Evolutionary conservation across 2,797 vertebrate species (phyloP), one percentile per base, ranked within the genome.

Genomic region (Chelon labrosus): DNA sequence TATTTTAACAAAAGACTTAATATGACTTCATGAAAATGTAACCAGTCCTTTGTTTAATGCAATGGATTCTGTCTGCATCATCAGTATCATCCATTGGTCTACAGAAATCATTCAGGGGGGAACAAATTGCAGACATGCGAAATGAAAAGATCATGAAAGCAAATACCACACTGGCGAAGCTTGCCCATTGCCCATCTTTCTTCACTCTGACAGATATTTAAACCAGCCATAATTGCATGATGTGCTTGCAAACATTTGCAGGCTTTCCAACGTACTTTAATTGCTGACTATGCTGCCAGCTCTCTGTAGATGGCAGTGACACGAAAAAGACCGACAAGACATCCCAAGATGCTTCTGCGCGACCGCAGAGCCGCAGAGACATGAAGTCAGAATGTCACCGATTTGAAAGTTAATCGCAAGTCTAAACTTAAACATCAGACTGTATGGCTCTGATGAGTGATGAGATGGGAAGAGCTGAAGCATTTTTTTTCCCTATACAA

Each of bases 141-240:
- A 82, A 69, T 78, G 47, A 83, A 82, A 75, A 54, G 31, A 73
- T 72, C 58, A 76, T 79, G 57, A 62, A 78, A 70, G 61, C 13
- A 55, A 81, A 80, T 84, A 62, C 65, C 65, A 66, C 79, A 75
- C 63, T 70, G 77, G 82, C 69, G 79, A 25, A 12, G 22, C 25
- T 64, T 78, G 70, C 88, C 38, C 47, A 47, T 47, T 60, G 66
- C 75, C 79, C 83, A 87, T 82, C 80, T 79, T 79, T 77, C 80
- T 67, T 83, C 73, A 69, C 70, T 70, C 70, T 82, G 87, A 80
- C 82, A 89, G 88, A 89, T 89, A 87, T 74, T 90, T 86, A 90
- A 89, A 77, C 72, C 69, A 53, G 88, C 91, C 92, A 92, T 90
- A 91, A 93, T 93, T 92, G 86, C 84, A 89, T 76, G 87, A 94